phyloP scores from a whole-genome alignment of 2,113 vertebrate genomes.

The Amia ocellicauda region DNA sequence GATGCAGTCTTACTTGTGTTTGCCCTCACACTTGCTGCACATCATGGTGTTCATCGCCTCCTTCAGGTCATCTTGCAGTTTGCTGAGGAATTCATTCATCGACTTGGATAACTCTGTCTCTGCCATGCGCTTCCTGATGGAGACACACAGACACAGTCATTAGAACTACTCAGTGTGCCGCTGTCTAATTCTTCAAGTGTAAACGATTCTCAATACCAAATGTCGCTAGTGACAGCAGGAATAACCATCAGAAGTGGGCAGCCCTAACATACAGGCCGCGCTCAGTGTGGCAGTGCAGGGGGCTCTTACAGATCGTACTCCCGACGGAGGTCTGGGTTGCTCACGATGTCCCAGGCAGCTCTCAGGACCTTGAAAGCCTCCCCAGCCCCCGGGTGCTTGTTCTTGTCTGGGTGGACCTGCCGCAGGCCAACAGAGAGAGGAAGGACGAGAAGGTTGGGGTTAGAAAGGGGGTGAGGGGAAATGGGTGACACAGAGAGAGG shows the following conservation, averaged over 20 bases:
- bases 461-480: no score
- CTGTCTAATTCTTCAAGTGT: no score
- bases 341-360: constrained; percentile 93
- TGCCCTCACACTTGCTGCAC: constrained; percentile 91
- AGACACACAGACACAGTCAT: neutral
- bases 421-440: neutral
- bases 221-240: no score
- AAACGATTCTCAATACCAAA: no score
- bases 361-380: constrained; percentile 91
- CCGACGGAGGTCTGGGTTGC: constrained; percentile 81
- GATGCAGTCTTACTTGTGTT: constrained; percentile 76
- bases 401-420: constrained; percentile 95
- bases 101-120: constrained; percentile 83
- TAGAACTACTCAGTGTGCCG: no score
- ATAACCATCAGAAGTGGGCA: no score
- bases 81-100: constrained; percentile 85
- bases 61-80: constrained; percentile 89
- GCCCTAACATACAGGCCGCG: no score
- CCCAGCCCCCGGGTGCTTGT: constrained; percentile 85
- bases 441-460: no score
- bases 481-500: no score
- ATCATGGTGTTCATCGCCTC: constrained; percentile 97
- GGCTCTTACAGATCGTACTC: constrained; percentile 86
- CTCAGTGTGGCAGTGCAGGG: no score
- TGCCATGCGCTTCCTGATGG: constrained; percentile 79